Evolutionary conservation across 2,797 vertebrate species (phyloP).

Genomic region (Labeo calbasu): DNA sequence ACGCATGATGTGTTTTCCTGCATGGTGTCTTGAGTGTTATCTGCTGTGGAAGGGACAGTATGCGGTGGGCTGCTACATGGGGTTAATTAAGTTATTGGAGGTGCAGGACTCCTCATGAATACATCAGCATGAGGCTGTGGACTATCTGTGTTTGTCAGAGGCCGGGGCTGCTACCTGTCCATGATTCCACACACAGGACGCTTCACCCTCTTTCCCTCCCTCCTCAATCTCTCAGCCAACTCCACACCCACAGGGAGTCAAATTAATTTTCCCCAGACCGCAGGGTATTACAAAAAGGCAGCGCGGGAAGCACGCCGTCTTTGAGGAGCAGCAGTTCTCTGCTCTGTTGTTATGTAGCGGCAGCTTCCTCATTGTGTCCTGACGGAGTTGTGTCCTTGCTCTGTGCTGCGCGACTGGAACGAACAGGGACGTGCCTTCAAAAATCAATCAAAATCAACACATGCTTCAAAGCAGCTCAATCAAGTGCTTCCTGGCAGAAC

Average conservation of each 20-base stretch:
- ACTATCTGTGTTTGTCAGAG: conserved; percentile 55
- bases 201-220: conserved; percentile 7
- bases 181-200: conserved; percentile 7
- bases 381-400: conserved; percentile 38
- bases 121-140: conserved; percentile 44
- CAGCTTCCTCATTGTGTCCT: conserved; percentile 28
- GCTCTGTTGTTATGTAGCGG: conserved; percentile 30
- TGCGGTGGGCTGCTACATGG: conserved; percentile 9
- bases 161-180: conserved; percentile 11
- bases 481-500: neutral
- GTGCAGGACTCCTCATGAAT: conserved; percentile 46
- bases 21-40: conserved; percentile 48
- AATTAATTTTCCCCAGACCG: conserved; percentile 60
- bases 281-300: conserved; percentile 48
- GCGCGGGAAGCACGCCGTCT: conserved; percentile 27
- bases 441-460: conserved; percentile 44
- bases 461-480: conserved; percentile 44
- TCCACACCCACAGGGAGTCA: conserved; percentile 55
- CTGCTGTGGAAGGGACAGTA: conserved; percentile 37
- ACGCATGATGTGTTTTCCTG: conserved; percentile 8
- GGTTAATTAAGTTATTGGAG: conserved; percentile 57
- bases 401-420: conserved; percentile 21
- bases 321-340: conserved; percentile 41
- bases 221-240: conserved; percentile 15
- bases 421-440: conserved; percentile 16